Base-by-base conservation (phyloP, 2,113 vertebrate genomes). In the Sander lucioperca region DNA sequence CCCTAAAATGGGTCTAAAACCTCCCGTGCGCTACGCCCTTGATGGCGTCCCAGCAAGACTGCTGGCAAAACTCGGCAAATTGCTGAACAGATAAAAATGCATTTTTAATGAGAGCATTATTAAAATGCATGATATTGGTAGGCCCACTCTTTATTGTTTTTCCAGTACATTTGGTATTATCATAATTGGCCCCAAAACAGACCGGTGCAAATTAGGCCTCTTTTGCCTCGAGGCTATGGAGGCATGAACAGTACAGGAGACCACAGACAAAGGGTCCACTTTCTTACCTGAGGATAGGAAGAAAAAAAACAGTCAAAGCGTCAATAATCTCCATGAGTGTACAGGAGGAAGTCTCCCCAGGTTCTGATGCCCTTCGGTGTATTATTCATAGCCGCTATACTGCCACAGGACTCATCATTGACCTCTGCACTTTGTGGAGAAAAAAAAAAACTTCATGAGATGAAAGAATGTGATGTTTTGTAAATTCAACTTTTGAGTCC, bases 121-220 rank as follows among this genome's bases (percentile, higher is more conserved):
- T 91, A 90, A 93, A 91, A 93, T 91, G 86, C 88, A 90, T 86
- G 74, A 89, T 87, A 80, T 79, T 77, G 61, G 87, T 83, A 19
- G 81, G 69, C 59, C 54, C 43, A 18, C 71, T 86, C 80, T 94
- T 93, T 93, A 91, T 93, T 95, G 91, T 92, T 94, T 94, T 94
- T 95, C 77, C 89, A 94, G 85, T 88, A 93, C 88, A 93, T 93
- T 94, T 93, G 88, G 89, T 93, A 93, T 95, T 95, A 92, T 93
- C 94, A 95, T 95, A 96, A 96, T 94, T 95, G 94, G 95, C 89
- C 93, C 93, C 95, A 85, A 91, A 95, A 95, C 93, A 95, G 93
- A 86, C 87, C 82, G 76, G 91, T 87, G 94, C 89, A 95, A 95
- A 96, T 95, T 93, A 95, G 93, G 89, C 80, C 88, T 89, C 83